These are phyloP conservation scores for Acestrorhynchus altus DNA, from an alignment of 2,797 vertebrate species.

Conservation along the genomic window DNA sequence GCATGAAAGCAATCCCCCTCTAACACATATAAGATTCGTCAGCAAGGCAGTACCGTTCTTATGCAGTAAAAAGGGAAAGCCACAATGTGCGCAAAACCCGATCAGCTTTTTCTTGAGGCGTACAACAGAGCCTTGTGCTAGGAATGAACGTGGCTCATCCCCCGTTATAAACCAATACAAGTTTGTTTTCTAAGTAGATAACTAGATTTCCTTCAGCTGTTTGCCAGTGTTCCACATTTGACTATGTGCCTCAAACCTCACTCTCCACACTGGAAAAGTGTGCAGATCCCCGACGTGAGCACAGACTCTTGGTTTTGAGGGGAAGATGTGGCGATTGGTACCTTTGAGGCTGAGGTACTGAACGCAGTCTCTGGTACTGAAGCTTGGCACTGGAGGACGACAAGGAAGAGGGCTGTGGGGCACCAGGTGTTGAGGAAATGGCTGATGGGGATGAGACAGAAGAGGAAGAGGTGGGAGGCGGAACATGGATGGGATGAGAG, in stretches of 20 bases:
- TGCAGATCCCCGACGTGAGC: slow-evolving; percentile 87
- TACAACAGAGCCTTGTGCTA: slow-evolving; percentile 57
- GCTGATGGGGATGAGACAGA: slow-evolving; percentile 84
- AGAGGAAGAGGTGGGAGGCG: slow-evolving; percentile 80
- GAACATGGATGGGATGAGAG: slow-evolving; percentile 73
- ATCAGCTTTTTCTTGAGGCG: slow-evolving; percentile 40
- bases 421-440: slow-evolving; percentile 80
- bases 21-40: slow-evolving; percentile 45
- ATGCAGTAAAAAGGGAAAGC: slow-evolving; percentile 50
- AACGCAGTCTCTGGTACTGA: slow-evolving; percentile 87
- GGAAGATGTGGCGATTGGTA: slow-evolving; percentile 84
- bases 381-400: slow-evolving; percentile 87
- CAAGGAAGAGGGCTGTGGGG: slow-evolving; percentile 76
- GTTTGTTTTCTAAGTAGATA: slow-evolving; percentile 42
- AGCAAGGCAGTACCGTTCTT: slow-evolving; percentile 55
- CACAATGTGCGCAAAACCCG: slow-evolving; percentile 40
- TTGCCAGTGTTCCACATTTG: slow-evolving; percentile 40
- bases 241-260: slow-evolving; percentile 83
- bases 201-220: slow-evolving; percentile 19
- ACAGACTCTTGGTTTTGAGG: slow-evolving; percentile 87
- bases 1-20: slow-evolving; percentile 26
- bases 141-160: slow-evolving; percentile 28
- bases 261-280: slow-evolving; percentile 95
- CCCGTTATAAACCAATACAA: slow-evolving; percentile 49
- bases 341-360: slow-evolving; percentile 79